Base-by-base conservation (phyloP, 2,797 vertebrate genomes). In the Gymnopithys bicolor region DNA sequence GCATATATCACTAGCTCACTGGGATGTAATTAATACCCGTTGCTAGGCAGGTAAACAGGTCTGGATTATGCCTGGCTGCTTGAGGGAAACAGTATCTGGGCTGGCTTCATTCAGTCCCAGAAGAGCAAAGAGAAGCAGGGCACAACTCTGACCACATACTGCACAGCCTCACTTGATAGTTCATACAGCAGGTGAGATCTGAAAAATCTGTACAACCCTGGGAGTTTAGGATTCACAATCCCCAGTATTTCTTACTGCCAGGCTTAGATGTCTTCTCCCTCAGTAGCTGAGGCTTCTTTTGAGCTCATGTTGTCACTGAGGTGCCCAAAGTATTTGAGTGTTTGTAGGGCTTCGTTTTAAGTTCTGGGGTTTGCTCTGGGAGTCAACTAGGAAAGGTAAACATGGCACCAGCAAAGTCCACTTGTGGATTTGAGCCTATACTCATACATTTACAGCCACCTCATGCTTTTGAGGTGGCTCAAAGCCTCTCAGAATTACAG, bases 141-240 rank as follows among this genome's bases (percentile, higher is more conserved):
- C 67, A 37, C 1, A 4, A 46, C 46, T 37, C 74, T 76, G 55
- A 49, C 58, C 66, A 53, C 0, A 0, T 24, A 24, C n/a, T 25
- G 41, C 14, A 24, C 24, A 46, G 24, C 15, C 58, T 92, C 15
- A 32, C 39, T 30, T 24, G 22, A 37, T 49, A 7, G 41, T 55
- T 62, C 37, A 66, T 49, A 14, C 13, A 24, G 4, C 39, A 35
- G 32, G 32, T 1, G 5, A 78, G 25, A 60, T 52, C 19, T 35
- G 37, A 64, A 22, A 67, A 75, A 30, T 28, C 58, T 3, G 0
- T 24, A 28, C 25, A 66, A 37, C 4, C 10, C 17, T 51, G 25
- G 17, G 19, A 75, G 22, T 73, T 37, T 7, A 56, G 52, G 7
- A 37, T 67, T 87, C 76, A 64, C 35, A 52, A 0, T 24, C 28